Evolutionary conservation across 2,113 vertebrate species (phyloP).

Genomic region (Arizona elegans): DNA sequence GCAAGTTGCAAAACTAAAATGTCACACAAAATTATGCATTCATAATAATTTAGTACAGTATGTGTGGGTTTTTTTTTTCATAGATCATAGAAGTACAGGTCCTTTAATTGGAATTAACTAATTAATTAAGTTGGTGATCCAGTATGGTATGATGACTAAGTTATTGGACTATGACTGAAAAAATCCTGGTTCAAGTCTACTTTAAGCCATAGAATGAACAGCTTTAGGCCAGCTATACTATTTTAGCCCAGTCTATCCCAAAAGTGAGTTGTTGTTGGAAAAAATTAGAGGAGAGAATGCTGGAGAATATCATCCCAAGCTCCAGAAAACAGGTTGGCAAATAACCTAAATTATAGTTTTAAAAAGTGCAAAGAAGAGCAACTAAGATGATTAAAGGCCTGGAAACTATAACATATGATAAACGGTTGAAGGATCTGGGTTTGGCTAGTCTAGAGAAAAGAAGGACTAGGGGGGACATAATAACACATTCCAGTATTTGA

Average conservation of each 20-base stretch:
- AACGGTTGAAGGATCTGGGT: too few relatives aligned
- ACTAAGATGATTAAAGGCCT: too few relatives aligned
- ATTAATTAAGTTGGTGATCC: not conserved
- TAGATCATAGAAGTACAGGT: not conserved
- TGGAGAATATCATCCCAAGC: not conserved
- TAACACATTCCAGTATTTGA: too few relatives aligned
- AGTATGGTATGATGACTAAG: not conserved
- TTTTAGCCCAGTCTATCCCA: not conserved
- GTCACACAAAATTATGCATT: not conserved
- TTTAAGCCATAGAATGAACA: not conserved
- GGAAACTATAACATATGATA: too few relatives aligned
- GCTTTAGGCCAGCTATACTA: not conserved
- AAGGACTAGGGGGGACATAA: too few relatives aligned
- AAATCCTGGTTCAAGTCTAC: not conserved
- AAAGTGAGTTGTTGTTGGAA: not conserved
- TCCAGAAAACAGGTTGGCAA: not conserved
- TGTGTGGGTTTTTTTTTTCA: not conserved
- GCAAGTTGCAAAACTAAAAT: not conserved
- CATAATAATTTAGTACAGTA: not conserved
- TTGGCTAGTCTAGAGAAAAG: too few relatives aligned
- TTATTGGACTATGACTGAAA: not conserved
- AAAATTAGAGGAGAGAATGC: not conserved
- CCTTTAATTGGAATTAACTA: not conserved
- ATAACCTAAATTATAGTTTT: not conserved
- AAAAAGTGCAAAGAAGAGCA: too few relatives aligned